A percentile compares a stretch with the other conserved stretches of the same genome.
phyloP scores from a whole-genome alignment of 1,140 invertebrate species.

The Micrasema minimum region DNA sequence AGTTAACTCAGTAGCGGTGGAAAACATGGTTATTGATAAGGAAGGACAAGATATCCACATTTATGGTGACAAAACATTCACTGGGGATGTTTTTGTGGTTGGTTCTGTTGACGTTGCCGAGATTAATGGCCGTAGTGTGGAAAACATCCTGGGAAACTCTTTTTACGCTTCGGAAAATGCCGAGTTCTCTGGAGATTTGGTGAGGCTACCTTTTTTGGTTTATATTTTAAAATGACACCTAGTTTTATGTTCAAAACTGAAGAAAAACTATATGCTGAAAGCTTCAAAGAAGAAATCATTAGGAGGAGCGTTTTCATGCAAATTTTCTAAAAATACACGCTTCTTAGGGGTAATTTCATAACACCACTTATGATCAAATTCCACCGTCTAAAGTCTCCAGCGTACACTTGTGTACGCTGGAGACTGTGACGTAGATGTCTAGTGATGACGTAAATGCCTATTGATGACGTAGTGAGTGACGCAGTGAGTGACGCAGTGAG shows the following conservation, averaged over 20 bases:
- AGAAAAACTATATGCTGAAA: background rate
- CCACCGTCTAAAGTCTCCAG: too few relatives aligned
- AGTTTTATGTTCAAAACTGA: background rate
- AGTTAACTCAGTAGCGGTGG: constrained; percentile 54
- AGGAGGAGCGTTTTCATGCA: too few relatives aligned
- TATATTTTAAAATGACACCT: background rate
- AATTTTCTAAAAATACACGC: too few relatives aligned
- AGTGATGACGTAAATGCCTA: too few relatives aligned
- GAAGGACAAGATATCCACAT: constrained; percentile 51
- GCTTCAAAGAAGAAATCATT: background rate
- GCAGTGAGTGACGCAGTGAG: too few relatives aligned
- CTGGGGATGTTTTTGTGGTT: constrained; percentile 49
- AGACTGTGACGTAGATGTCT: background rate
- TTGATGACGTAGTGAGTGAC: too few relatives aligned
- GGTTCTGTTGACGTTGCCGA: constrained; percentile 45
- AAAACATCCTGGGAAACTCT: constrained; percentile 46
- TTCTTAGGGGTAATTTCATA: too few relatives aligned
- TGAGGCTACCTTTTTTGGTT: constrained; percentile 36
- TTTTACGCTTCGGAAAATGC: constrained; percentile 54
- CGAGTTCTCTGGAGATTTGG: constrained; percentile 56
- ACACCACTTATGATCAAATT: too few relatives aligned
- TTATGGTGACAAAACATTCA: constrained; percentile 54
- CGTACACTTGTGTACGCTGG: background rate
- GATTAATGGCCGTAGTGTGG: constrained; percentile 53
- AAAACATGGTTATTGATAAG: constrained; percentile 53